A percentile compares a stretch with the other conserved stretches of the same genome.
Evolutionary conservation across 2,113 vertebrate species (phyloP).

Genomic region (Stegastes partitus): DNA sequence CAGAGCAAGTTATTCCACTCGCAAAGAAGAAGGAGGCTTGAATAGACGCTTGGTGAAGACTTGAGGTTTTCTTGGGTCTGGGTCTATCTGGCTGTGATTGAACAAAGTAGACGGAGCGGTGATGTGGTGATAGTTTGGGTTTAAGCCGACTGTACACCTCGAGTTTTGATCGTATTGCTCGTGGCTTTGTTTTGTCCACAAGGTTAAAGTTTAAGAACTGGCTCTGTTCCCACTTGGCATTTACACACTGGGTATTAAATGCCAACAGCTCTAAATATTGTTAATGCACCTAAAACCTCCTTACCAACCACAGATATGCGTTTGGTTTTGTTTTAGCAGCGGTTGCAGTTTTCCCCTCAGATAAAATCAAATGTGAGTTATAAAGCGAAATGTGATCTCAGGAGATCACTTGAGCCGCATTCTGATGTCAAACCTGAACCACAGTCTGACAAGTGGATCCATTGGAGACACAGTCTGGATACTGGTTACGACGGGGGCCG

Average conservation of each 20-base stretch:
- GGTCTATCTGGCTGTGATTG: background rate
- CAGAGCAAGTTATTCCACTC: conserved; percentile 18
- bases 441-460: conserved; percentile 38
- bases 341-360: conserved; percentile 1
- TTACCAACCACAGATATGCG: background rate
- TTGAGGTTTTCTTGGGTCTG: background rate
- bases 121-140: background rate
- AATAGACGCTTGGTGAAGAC: conserved; percentile 1
- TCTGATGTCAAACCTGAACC: conserved; percentile 27
- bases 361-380: conserved; percentile 29
- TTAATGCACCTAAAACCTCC: background rate
- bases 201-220: background rate
- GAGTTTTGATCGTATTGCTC: background rate
- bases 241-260: conserved; percentile 14
- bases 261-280: background rate
- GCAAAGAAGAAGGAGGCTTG: background rate
- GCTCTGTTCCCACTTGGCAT: background rate
- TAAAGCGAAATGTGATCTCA: conserved; percentile 34
- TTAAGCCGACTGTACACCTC: background rate
- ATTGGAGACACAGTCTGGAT: conserved; percentile 33
- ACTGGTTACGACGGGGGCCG: background rate
- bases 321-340: conserved; percentile 19
- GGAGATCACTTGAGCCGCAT: conserved; percentile 33
- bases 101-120: background rate
- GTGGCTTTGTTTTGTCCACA: background rate